These are phyloP conservation scores for Magallana ariakensis DNA, from an alignment of 1,140 invertebrate species.

Conservation along the genomic window DNA sequence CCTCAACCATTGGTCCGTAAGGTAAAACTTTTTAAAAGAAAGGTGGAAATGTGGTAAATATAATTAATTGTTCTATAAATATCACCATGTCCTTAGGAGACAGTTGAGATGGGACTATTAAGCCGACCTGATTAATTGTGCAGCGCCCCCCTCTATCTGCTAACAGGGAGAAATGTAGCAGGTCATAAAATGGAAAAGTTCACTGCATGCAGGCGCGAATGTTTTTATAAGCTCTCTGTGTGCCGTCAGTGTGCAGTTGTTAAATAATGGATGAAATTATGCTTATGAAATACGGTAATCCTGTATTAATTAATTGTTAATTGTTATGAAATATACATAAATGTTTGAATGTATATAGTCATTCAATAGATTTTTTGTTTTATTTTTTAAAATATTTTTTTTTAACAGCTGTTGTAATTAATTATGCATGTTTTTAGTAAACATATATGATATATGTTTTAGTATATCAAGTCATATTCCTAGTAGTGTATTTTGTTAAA, in stretches of 20 bases:
- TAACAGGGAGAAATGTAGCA: background rate
- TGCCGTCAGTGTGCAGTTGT: background rate
- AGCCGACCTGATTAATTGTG: constrained; percentile 12
- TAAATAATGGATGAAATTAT: constrained; percentile 30
- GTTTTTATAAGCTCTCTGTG: background rate
- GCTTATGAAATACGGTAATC: constrained; percentile 16
- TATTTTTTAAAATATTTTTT: background rate
- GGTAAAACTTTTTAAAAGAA: background rate
- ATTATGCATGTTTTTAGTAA: background rate
- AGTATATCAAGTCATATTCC: background rate
- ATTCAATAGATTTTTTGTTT: background rate
- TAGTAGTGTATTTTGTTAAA: background rate
- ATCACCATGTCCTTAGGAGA: background rate
- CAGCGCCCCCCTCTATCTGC: background rate
- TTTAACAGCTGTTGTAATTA: background rate
- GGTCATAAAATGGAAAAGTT: constrained; percentile 1
- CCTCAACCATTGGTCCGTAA: background rate
- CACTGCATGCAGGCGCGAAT: background rate
- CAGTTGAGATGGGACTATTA: constrained; percentile 22
- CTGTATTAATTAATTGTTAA: background rate
- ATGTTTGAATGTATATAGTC: background rate
- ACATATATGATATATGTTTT: background rate
- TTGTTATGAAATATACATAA: background rate
- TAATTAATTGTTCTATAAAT: constrained; percentile 29
- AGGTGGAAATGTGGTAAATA: constrained; percentile 17